Conservation (phyloP, 2,113 vertebrate species). For the Anguilla rostrata region DNA sequence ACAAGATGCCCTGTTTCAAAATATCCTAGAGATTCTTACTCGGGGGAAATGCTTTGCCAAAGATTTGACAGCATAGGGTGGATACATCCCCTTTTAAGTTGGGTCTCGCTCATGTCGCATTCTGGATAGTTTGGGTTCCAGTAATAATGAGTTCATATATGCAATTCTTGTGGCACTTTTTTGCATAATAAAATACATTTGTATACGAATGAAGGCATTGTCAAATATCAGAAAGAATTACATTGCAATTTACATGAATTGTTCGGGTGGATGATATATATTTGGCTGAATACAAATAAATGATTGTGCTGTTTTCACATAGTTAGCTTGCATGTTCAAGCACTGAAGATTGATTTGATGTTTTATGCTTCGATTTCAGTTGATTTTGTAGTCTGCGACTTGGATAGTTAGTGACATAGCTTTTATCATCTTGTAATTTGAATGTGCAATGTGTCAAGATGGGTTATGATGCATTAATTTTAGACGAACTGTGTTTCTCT, state of each 20-base stretch:
- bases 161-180: neutral
- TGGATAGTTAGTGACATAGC: neutral
- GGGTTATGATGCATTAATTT: neutral
- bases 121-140: neutral
- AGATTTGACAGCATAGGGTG: conserved; percentile 35
- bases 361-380: neutral
- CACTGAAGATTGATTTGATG: neutral
- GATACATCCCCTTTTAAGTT: conserved; percentile 23
- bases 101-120: conserved; percentile 15
- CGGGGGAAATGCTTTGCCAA: conserved; percentile 16
- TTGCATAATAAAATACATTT: neutral
- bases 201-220: neutral
- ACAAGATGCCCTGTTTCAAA: conserved; percentile 47
- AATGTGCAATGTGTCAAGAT: neutral
- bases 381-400: neutral
- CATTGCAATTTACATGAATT: neutral
- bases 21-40: conserved; percentile 40
- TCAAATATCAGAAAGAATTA: neutral
- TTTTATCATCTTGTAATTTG: neutral
- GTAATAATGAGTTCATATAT: neutral
- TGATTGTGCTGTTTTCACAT: neutral
- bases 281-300: neutral
- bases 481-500: neutral
- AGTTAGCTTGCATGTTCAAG: neutral
- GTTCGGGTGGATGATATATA: neutral